phyloP scores from a whole-genome alignment of 2,888 invertebrate species.

The Lithophane semibrunnea region DNA sequence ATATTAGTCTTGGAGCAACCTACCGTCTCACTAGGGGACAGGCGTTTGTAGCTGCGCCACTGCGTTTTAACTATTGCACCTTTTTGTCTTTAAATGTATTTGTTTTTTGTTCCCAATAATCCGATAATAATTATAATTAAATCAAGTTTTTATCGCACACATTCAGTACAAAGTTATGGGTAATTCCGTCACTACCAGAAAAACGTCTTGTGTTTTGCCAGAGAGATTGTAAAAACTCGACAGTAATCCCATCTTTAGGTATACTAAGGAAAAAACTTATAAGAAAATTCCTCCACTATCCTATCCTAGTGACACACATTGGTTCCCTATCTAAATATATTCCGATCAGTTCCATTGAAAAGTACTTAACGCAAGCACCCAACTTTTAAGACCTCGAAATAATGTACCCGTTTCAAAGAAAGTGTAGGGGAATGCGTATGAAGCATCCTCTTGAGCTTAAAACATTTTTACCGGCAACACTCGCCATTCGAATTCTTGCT shows the following conservation, averaged over 20 bases:
- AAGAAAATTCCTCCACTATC: background rate
- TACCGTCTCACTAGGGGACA: too few relatives aligned
- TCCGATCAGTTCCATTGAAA: slow-evolving; percentile 50
- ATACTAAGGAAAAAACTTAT: background rate
- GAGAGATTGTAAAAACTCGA: background rate
- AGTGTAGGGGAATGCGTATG: slow-evolving; percentile 71
- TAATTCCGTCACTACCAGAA: background rate
- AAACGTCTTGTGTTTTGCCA: background rate
- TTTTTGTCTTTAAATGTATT: too few relatives aligned
- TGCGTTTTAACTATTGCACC: too few relatives aligned
- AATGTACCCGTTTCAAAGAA: slow-evolving; percentile 70
- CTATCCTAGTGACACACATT: slow-evolving; percentile 15
- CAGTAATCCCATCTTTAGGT: too few relatives aligned
- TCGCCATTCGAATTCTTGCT: slow-evolving; percentile 37
- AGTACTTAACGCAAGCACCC: slow-evolving; percentile 44
- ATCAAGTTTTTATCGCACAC: too few relatives aligned
- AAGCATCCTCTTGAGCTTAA: slow-evolving; percentile 73
- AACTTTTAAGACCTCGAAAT: slow-evolving; percentile 69
- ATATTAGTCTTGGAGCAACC: too few relatives aligned
- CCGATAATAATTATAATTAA: too few relatives aligned
- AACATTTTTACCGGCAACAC: slow-evolving; percentile 77
- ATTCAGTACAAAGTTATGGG: background rate
- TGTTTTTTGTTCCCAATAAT: too few relatives aligned
- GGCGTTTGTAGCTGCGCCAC: too few relatives aligned
- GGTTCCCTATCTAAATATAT: slow-evolving; percentile 36